Percentiles rank a stretch among this genome's conserved stretches.
These are phyloP conservation scores for Panzeria rudis DNA, from an alignment of 2,888 invertebrate genomes.

Conservation along the genomic window DNA sequence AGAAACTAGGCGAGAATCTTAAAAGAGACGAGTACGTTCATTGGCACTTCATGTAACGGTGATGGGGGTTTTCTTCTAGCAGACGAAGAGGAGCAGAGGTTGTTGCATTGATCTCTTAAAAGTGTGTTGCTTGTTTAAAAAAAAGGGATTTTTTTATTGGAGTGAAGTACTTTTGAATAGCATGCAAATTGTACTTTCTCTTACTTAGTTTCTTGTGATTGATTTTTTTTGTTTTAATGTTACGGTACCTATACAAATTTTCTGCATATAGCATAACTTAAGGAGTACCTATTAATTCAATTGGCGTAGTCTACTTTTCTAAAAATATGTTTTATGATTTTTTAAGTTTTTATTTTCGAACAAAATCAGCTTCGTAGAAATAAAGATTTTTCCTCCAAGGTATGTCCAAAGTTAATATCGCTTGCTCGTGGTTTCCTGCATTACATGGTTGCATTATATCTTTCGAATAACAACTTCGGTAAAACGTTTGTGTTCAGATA, in stretches of 20 bases:
- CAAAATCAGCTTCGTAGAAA: too few species aligned
- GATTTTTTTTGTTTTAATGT: background rate
- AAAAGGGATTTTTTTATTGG: background rate
- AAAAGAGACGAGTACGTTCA: constrained; percentile 68
- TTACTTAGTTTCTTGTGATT: background rate
- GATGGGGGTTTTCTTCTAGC: constrained; percentile 27
- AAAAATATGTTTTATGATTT: too few species aligned
- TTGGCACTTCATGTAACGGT: constrained; percentile 70
- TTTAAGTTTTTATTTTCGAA: too few species aligned
- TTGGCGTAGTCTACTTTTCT: too few species aligned
- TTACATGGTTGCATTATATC: too few species aligned
- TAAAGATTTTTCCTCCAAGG: too few species aligned
- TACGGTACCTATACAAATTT: background rate
- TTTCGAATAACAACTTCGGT: too few species aligned
- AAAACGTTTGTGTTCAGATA: too few species aligned
- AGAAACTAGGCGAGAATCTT: constrained; percentile 72
- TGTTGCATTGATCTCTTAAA: constrained; percentile 39
- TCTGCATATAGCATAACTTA: background rate
- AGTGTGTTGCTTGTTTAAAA: background rate
- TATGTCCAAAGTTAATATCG: too few species aligned
- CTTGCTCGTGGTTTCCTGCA: too few species aligned
- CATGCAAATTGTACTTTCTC: background rate
- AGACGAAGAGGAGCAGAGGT: background rate
- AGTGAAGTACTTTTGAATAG: background rate
- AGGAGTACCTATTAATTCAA: too few species aligned